phyloP scores from a whole-genome alignment of 2,797 vertebrate genomes.

The Lophotriccus pileatus region DNA sequence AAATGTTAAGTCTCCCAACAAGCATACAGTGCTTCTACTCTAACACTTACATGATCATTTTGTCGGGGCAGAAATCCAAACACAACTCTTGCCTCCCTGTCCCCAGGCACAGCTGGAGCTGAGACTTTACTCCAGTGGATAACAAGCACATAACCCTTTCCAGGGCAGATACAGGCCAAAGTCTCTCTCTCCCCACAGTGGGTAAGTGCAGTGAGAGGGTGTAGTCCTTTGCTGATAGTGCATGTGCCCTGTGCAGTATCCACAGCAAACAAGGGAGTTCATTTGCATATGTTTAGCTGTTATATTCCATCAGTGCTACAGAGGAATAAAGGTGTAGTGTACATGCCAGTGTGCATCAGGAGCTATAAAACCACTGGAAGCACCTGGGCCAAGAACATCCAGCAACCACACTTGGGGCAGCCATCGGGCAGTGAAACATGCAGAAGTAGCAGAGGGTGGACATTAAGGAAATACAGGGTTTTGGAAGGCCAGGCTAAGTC shows the following conservation, averaged over 20 bases:
- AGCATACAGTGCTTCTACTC: neutral
- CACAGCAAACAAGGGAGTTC: neutral
- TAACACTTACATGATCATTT: neutral
- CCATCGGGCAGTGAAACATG: neutral
- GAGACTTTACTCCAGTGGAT: neutral
- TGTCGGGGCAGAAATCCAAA: neutral
- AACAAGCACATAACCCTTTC: neutral
- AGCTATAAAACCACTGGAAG: neutral
- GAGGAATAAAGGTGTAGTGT: neutral
- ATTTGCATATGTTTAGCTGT: neutral
- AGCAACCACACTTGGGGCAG: neutral
- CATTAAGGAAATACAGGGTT: neutral
- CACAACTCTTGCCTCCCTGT: neutral
- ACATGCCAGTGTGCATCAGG: neutral
- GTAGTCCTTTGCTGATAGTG: neutral
- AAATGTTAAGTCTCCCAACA: neutral
- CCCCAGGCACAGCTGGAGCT: neutral
- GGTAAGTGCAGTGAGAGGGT: neutral
- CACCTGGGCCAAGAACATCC: neutral
- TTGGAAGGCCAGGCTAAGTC: neutral
- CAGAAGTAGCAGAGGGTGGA: neutral
- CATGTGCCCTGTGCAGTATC: neutral
- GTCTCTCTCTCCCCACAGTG: fast-evolving
- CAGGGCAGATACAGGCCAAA: neutral
- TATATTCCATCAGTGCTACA: neutral